Evolutionary conservation across 2,113 vertebrate genomes (phyloP), one percentile per base, ranked within the genome.

Genomic region (Phyllostomus hastatus): DNA sequence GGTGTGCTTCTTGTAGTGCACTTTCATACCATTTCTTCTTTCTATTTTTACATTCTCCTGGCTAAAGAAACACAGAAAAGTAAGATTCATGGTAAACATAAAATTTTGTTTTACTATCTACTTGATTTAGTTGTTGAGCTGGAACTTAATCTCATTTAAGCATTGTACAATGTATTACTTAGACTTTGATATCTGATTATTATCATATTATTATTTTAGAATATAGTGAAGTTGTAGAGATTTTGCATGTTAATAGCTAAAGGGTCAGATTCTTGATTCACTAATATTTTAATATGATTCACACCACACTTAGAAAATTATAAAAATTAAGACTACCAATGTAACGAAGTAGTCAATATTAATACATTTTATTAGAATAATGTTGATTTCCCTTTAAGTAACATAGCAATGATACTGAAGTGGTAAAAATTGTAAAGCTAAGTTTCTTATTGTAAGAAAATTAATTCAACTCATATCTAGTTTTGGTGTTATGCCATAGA

Each of bases 1-100:
- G 70, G 67, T 52, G 35, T 31, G 97, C 97, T 95, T 98, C 97
- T 87, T 98, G 95, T 17, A 98, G 85, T 59, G 98, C 97, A 95
- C 97, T 97, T 91, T 76, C 52, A 96, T 98, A 97, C 90, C 97
- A 97, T 73, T 90, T 97, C 78, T 91, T 97, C 92, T 88, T 96
- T 81, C 78, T 93, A 26, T 57, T 91, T 41, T 83, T 97, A 92
- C 95, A 95, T 70, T 82, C 69, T 96, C 43, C 97, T 78, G 95
- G 89, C 98, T 98, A 85, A 10, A 66, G 64, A 89, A 94, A 95
- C 33, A 95, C 43, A 96, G 19, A 87, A 91, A 97, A 72, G 57
- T 24, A 95, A 81, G 38, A 69, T 70, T 79, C 15, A 79, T 48
- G 75, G 66, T 57, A 79, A 92, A 92, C 75, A 57, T 16, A 91